A percentile compares a stretch with the other conserved stretches of the same genome.
Evolutionary conservation across 2,797 vertebrate species (phyloP).

Genomic region (Holocentrus rufus): DNA sequence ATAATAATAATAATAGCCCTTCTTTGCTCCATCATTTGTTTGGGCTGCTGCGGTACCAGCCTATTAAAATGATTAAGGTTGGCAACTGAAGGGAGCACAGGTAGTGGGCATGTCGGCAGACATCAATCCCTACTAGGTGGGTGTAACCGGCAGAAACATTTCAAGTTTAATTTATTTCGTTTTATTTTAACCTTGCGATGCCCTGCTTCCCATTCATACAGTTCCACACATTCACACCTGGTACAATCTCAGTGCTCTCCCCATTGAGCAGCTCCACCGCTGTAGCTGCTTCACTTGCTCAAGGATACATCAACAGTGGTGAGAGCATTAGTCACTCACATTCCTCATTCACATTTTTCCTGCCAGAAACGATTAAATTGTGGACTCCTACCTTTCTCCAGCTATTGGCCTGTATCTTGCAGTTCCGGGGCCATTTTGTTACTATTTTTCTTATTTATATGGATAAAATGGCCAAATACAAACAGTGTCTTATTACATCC

Average conservation of each 20-base stretch:
- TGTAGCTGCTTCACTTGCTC: slow-evolving; percentile 55
- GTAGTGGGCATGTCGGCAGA: slow-evolving; percentile 6
- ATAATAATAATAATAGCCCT: slow-evolving; percentile 52
- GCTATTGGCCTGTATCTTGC: too few species aligned
- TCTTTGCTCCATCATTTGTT: slow-evolving; percentile 51
- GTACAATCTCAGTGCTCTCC: too few species aligned
- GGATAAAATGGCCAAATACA: too few species aligned
- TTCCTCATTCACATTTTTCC: slow-evolving; percentile 39
- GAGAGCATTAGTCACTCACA: slow-evolving; percentile 49
- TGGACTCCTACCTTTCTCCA: slow-evolving; percentile 52
- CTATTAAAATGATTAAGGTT: slow-evolving; percentile 42
- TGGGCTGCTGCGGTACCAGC: slow-evolving; percentile 27
- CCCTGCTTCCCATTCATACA: not conserved
- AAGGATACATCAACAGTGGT: slow-evolving; percentile 60
- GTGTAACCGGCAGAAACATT: not conserved
- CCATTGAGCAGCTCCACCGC: too few species aligned
- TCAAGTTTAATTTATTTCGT: not conserved
- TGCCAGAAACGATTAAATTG: slow-evolving; percentile 60
- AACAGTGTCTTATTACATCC: too few species aligned
- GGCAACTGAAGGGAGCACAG: slow-evolving; percentile 11
- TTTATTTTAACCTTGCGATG: too few species aligned
- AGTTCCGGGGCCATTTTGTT: too few species aligned
- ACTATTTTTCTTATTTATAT: too few species aligned
- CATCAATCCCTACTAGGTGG: slow-evolving; percentile 30
- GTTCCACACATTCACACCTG: slow-evolving; percentile 5